Percentiles rank a stretch among this genome's conserved stretches.
Evolutionary conservation across 2,797 vertebrate species (phyloP).

Genomic region (Mormyrops boulengeri): DNA sequence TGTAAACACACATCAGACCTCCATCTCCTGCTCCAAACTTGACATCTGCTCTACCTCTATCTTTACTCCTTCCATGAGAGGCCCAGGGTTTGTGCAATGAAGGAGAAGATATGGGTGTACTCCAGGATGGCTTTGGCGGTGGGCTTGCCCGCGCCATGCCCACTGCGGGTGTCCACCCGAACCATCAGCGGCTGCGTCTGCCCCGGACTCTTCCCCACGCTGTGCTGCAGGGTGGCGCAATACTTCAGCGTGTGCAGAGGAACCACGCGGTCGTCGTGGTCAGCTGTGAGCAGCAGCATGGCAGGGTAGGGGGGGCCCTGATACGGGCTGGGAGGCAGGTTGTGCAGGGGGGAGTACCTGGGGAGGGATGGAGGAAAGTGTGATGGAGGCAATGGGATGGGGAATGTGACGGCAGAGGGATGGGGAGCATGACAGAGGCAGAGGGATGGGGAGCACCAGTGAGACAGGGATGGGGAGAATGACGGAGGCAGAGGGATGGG

Average conservation of each 20-base stretch:
- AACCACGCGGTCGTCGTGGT: conserved; percentile 69
- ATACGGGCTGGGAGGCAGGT: conserved; percentile 46
- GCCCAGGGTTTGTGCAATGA: conserved; percentile 59
- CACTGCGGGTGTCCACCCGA: conserved; percentile 63
- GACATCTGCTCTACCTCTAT: background rate
- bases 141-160: conserved; percentile 66
- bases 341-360: conserved; percentile 68
- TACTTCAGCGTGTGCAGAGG: conserved; percentile 70
- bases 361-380: background rate
- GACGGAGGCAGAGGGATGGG: background rate
- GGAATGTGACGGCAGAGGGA: background rate
- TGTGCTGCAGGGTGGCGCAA: conserved; percentile 56
- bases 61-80: conserved; percentile 56
- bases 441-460: too few relatives aligned
- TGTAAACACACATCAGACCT: background rate
- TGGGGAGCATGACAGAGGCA: background rate
- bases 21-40: background rate
- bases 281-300: conserved; percentile 61
- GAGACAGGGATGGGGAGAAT: background rate
- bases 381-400: background rate
- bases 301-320: conserved; percentile 50
- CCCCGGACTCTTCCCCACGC: conserved; percentile 39
- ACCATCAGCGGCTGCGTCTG: conserved; percentile 61
- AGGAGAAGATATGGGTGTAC: conserved; percentile 59
- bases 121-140: conserved; percentile 66